Conservation (phyloP, 2,888 invertebrate species). For the Tuberolachnus salignus region DNA sequence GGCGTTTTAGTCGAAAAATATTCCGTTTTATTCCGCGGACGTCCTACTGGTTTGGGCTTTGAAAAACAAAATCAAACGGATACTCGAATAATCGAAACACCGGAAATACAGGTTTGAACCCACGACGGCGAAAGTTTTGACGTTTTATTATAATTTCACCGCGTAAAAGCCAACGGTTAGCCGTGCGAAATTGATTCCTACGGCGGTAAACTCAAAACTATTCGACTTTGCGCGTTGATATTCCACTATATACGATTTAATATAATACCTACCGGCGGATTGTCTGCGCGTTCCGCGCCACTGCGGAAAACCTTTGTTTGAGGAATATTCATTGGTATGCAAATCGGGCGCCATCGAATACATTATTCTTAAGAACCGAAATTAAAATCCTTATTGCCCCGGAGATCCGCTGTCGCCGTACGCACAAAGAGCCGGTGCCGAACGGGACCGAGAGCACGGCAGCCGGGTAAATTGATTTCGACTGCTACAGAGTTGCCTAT, state of each 20-base stretch:
- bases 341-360: constrained; percentile 20
- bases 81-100: background rate
- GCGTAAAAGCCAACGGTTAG: too few species aligned
- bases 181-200: background rate
- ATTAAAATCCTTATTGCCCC: constrained; percentile 23
- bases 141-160: background rate
- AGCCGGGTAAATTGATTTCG: background rate
- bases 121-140: background rate
- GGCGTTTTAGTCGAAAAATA: too few species aligned
- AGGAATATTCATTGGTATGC: constrained; percentile 27
- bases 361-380: background rate
- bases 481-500: too few species aligned
- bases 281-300: background rate
- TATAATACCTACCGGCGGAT: background rate
- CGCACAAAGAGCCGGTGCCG: background rate
- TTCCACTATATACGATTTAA: background rate
- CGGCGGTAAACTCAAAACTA: background rate
- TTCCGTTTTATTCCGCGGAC: too few species aligned
- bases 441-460: too few species aligned
- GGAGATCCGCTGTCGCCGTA: background rate
- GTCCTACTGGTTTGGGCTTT: too few species aligned
- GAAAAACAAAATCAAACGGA: background rate
- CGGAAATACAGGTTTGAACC: background rate
- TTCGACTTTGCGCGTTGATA: background rate
- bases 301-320: background rate